Percentiles rank a stretch among this genome's conserved stretches.
Evolutionary conservation across 2,888 invertebrate species (phyloP).

Genomic region (Melanargia galathea): DNA sequence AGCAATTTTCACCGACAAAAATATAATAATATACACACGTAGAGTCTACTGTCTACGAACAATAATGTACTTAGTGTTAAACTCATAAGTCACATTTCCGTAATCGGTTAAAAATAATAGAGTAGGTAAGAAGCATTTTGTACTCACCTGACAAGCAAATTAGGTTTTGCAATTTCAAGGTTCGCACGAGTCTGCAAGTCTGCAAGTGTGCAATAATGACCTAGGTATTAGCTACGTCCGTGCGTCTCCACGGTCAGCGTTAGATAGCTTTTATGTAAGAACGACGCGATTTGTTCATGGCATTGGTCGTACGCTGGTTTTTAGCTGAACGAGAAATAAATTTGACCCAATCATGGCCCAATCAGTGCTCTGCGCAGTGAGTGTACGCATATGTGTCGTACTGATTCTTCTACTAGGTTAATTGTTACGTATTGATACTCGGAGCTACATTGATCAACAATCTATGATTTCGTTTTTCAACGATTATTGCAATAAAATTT

Average conservation of each 20-base stretch:
- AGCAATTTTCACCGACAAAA: no score
- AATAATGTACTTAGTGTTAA: no score
- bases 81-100: no score
- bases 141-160: slow-evolving; percentile 4
- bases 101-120: no score
- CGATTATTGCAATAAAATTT: no score
- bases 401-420: background rate
- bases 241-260: slow-evolving; percentile 32
- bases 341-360: slow-evolving; percentile 12
- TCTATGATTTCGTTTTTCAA: no score
- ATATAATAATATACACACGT: no score
- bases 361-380: no score
- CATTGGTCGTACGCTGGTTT: slow-evolving; percentile 21
- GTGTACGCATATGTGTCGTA: background rate
- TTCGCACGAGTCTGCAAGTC: background rate
- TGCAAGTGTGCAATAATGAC: background rate
- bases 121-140: background rate
- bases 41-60: no score
- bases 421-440: background rate
- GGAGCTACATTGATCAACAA: no score
- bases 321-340: slow-evolving; percentile 9
- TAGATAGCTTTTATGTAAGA: slow-evolving; percentile 33
- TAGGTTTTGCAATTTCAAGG: slow-evolving; percentile 13
- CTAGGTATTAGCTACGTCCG: slow-evolving; percentile 28
- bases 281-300: slow-evolving; percentile 19